Evolutionary conservation across 2,113 vertebrate genomes (phyloP).

Genomic region (Hydrochoerus hydrochaeris): DNA sequence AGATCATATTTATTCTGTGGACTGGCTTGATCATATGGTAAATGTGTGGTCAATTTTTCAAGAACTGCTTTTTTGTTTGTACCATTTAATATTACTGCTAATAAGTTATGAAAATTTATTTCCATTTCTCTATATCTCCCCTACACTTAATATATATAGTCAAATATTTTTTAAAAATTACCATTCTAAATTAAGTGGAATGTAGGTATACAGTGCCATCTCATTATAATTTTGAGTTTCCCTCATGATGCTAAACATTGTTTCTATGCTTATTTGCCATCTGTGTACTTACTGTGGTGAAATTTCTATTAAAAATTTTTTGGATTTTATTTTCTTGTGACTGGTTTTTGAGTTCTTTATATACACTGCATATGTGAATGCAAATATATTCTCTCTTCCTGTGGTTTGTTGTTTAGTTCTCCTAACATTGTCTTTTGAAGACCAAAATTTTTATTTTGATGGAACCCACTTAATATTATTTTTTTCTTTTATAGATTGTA

Average conservation of each 20-base stretch:
- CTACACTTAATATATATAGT: background rate
- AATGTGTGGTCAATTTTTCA: background rate
- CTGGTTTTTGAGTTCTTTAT: constrained; percentile 25
- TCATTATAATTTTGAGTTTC: constrained; percentile 18
- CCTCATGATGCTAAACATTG: background rate
- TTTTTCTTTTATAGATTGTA: constrained; percentile 23
- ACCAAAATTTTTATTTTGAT: background rate
- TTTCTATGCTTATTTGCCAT: constrained; percentile 21
- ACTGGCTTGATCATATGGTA: background rate
- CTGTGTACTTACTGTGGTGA: background rate
- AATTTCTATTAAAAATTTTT: constrained; percentile 8
- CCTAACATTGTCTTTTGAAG: background rate
- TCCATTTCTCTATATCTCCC: background rate
- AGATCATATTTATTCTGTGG: background rate
- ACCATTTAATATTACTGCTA: background rate
- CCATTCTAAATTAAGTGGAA: background rate
- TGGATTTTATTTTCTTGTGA: constrained; percentile 3
- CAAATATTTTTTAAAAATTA: background rate
- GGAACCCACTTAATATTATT: background rate
- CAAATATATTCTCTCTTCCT: constrained; percentile 6
- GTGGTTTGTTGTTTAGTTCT: constrained; percentile 29
- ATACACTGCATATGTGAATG: background rate
- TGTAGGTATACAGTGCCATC: background rate
- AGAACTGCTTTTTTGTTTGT: background rate
- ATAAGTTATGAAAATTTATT: background rate